A percentile compares a stretch with the other conserved stretches of the same genome.
These are phyloP conservation scores for Glandiceps talaboti DNA, from an alignment of 53 echinoderm and acorn worm species.

Conservation along the genomic window DNA sequence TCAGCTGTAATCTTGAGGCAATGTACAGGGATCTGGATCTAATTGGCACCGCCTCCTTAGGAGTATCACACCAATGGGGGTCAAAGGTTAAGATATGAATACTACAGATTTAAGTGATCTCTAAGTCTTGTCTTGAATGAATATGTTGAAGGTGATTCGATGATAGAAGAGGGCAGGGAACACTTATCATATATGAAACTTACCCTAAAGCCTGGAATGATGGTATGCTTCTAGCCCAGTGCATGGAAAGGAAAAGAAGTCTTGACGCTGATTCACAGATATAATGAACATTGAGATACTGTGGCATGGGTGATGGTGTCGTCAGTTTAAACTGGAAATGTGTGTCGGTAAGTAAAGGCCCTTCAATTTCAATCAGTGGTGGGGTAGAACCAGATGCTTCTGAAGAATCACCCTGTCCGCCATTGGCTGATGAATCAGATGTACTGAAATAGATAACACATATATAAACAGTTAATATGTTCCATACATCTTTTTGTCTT, in stretches of 20 bases:
- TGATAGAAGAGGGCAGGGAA: too few relatives aligned
- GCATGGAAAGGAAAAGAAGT: slow-evolving; percentile 97
- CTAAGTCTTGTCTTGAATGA: too few relatives aligned
- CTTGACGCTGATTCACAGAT: slow-evolving; percentile 95
- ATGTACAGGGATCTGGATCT: too few relatives aligned
- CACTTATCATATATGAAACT: slow-evolving; percentile 6
- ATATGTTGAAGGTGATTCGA: too few relatives aligned
- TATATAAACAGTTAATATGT: too few relatives aligned
- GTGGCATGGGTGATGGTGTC: slow-evolving; percentile 97
- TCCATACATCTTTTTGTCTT: too few relatives aligned
- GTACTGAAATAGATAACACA: too few relatives aligned
- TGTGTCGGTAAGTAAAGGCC: slow-evolving; percentile 72
- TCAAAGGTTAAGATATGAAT: too few relatives aligned
- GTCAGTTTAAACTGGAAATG: slow-evolving; percentile 99
- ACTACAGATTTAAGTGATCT: too few relatives aligned
- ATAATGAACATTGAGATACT: slow-evolving; percentile 98
- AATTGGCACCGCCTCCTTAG: too few relatives aligned
- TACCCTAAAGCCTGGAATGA: slow-evolving; percentile 91
- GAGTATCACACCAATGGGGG: too few relatives aligned
- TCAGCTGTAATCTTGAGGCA: too few relatives aligned
- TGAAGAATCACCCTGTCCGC: slow-evolving; percentile 35
- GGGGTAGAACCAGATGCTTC: slow-evolving; percentile 33
- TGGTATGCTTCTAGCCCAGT: slow-evolving; percentile 98
- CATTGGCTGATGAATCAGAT: slow-evolving; percentile 48
- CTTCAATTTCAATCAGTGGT: slow-evolving; percentile 67